phyloP scores from a whole-genome alignment of 2,113 vertebrate species.

The Terrapene triunguis region DNA sequence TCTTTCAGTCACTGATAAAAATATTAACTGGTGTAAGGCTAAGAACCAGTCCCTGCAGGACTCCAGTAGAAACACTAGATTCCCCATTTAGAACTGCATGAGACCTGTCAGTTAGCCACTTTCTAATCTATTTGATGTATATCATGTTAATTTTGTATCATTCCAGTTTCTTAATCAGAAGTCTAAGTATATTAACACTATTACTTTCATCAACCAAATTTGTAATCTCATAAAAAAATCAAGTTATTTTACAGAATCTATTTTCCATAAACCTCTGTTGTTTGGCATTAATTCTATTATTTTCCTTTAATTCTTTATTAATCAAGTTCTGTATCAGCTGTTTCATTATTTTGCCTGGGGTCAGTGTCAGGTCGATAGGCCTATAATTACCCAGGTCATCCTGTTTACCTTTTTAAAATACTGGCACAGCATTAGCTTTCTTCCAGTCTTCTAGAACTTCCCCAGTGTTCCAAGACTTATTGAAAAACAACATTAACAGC shows the following conservation, averaged over 20 bases:
- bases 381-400: neutral
- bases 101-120: too few relatives aligned
- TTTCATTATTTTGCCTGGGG: neutral
- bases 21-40: too few relatives aligned
- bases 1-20: too few relatives aligned
- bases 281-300: neutral
- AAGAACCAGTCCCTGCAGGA: too few relatives aligned
- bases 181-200: neutral
- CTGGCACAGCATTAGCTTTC: neutral
- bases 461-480: neutral
- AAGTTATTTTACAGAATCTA: neutral
- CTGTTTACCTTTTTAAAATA: neutral
- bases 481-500: neutral
- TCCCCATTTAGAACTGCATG: too few relatives aligned
- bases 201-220: neutral
- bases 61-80: too few relatives aligned
- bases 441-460: neutral
- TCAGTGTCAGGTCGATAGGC: neutral
- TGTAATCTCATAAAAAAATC: neutral
- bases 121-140: too few relatives aligned
- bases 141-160: neutral
- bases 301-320: neutral
- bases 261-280: neutral
- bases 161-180: too few relatives aligned
- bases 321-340: neutral